Conservation (phyloP, 2,113 vertebrate species). For the Solea solea region DNA sequence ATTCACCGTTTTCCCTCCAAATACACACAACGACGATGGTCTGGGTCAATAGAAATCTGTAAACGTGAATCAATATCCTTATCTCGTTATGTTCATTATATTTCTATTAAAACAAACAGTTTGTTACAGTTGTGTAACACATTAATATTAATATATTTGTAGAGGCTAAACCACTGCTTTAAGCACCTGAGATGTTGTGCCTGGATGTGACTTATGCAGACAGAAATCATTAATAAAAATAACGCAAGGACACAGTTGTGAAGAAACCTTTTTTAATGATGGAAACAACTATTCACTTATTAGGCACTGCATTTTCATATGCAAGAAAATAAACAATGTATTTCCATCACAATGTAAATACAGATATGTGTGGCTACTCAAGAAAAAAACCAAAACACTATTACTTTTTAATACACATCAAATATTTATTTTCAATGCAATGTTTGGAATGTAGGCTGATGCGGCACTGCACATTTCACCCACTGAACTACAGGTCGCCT, state of each 20-base stretch:
- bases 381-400: no score
- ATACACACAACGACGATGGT: slow-evolving; percentile 7
- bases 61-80: background rate
- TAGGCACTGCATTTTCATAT: slow-evolving; percentile 22
- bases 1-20: slow-evolving; percentile 78
- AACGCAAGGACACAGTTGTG: background rate
- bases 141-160: no score
- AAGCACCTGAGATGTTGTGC: no score
- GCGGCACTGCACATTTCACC: slow-evolving; percentile 48
- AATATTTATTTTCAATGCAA: slow-evolving; percentile 27
- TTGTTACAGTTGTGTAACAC: no score
- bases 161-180: no score
- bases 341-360: slow-evolving; percentile 37
- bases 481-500: slow-evolving; percentile 38
- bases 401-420: slow-evolving; percentile 5
- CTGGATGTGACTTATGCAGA: no score
- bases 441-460: slow-evolving; percentile 35
- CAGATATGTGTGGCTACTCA: slow-evolving; percentile 14
- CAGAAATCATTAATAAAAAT: background rate
- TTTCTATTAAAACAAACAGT: no score
- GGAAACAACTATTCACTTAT: slow-evolving; percentile 11
- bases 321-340: slow-evolving; percentile 1
- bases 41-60: background rate
- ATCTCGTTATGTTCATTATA: no score
- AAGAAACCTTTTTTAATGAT: slow-evolving; percentile 61